These are phyloP conservation scores for Acanthopagrus latus DNA, from an alignment of 2,797 vertebrate genomes.

Conservation along the genomic window DNA sequence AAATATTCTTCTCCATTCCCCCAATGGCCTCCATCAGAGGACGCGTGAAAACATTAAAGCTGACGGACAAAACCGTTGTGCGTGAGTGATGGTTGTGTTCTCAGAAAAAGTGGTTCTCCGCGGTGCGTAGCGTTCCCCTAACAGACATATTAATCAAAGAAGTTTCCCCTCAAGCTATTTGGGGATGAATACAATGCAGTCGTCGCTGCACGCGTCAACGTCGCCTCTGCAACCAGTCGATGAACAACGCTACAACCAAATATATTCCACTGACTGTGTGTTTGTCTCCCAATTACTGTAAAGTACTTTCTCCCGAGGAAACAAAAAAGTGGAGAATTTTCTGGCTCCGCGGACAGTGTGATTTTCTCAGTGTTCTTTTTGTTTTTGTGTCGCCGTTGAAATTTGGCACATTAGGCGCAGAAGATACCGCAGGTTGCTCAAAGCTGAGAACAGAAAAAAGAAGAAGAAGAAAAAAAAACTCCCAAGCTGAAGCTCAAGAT, in stretches of 20 bases:
- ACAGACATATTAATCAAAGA: conserved; percentile 79
- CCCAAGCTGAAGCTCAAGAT: conserved; percentile 63
- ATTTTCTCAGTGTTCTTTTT: conserved; percentile 31
- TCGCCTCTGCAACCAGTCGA: conserved; percentile 50
- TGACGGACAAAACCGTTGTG: conserved; percentile 63
- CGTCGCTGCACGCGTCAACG: conserved; percentile 55
- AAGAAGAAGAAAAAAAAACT: conserved; percentile 35
- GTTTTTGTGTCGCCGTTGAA: conserved; percentile 30
- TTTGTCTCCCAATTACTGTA: conserved; percentile 59
- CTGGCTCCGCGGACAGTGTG: conserved; percentile 16
- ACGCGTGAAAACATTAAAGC: conserved; percentile 65
- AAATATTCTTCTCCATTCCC: conserved; percentile 53
- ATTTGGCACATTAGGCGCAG: conserved; percentile 60
- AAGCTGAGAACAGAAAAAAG: conserved; percentile 40
- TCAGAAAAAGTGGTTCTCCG: conserved; percentile 60
- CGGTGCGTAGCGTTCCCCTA: conserved; percentile 57
- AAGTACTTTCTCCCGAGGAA: conserved; percentile 53
- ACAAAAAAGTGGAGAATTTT: conserved; percentile 47
- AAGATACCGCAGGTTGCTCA: conserved; percentile 50
- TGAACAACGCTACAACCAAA: conserved; percentile 63
- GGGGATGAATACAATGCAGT: conserved; percentile 69
- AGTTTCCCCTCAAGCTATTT: conserved; percentile 69
- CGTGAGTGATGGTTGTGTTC: conserved; percentile 68
- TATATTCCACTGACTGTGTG: conserved; percentile 53
- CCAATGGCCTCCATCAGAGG: conserved; percentile 57